Conservation (phyloP, 1,140 invertebrate genomes). For the Nasonia giraulti region DNA sequence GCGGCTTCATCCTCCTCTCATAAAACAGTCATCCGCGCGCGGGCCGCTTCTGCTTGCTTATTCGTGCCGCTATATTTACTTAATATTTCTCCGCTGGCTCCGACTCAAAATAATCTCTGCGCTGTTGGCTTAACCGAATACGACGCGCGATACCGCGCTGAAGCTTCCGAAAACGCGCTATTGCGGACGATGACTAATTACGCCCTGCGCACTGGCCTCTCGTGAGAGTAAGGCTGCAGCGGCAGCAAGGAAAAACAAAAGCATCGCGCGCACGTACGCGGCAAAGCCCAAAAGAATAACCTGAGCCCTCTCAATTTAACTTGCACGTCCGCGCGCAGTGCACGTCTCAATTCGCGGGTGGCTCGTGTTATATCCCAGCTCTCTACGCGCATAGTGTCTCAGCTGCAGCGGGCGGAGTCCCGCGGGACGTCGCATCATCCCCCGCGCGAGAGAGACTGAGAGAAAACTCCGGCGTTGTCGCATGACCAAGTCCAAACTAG, state of each 20-base stretch:
- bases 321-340: not conserved
- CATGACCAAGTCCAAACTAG: conserved; percentile 24
- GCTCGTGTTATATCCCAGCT: not conserved
- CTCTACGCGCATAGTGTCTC: not conserved
- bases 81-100: not conserved
- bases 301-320: not conserved
- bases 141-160: no score
- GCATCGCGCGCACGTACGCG: not conserved
- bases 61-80: not conserved
- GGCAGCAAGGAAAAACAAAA: not conserved
- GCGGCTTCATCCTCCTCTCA: conserved; percentile 5
- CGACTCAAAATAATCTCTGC: not conserved
- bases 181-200: not conserved
- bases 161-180: not conserved
- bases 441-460: no score
- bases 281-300: no score
- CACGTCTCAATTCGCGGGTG: not conserved
- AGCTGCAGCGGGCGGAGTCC: not conserved
- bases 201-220: not conserved
- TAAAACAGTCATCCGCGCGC: conserved; percentile 20
- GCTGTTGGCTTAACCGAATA: not conserved
- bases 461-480: not conserved
- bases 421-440: not conserved
- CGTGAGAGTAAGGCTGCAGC: no score
- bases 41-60: not conserved